Conservation (phyloP, 2,888 invertebrate genomes). For the Agrilus mali region DNA sequence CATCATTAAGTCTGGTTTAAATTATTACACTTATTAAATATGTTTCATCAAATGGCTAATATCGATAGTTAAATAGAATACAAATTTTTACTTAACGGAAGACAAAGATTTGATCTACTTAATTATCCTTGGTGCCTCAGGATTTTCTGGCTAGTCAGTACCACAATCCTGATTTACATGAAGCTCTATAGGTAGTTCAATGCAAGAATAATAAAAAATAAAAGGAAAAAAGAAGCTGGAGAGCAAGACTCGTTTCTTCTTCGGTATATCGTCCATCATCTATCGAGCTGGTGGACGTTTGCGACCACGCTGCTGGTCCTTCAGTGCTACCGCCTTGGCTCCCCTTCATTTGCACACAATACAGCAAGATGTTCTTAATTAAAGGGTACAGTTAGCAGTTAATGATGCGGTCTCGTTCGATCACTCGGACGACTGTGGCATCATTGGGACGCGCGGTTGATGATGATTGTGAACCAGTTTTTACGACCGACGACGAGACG, state of each 20-base stretch:
- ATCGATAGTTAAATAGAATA: no score
- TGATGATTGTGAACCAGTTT: constrained; percentile 9
- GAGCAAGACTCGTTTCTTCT: background rate
- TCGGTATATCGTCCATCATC: background rate
- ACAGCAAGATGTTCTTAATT: constrained; percentile 24
- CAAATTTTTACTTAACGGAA: no score
- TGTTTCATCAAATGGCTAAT: no score
- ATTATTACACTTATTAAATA: no score
- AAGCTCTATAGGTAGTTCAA: background rate
- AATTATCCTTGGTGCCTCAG: no score
- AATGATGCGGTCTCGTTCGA: constrained; percentile 21
- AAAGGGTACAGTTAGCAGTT: constrained; percentile 27
- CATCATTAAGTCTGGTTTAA: no score
- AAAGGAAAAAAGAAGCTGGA: background rate
- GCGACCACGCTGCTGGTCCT: background rate
- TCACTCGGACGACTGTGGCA: constrained; percentile 9
- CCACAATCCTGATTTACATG: background rate
- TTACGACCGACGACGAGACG: background rate
- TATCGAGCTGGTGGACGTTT: background rate
- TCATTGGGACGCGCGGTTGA: no score
- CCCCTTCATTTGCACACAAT: constrained; percentile 28
- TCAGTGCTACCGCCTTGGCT: background rate
- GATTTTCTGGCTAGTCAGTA: background rate
- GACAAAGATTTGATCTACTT: no score
- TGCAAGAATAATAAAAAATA: background rate